Conservation (phyloP, 2,888 invertebrate species). For the Choristoneura rosaceana region DNA sequence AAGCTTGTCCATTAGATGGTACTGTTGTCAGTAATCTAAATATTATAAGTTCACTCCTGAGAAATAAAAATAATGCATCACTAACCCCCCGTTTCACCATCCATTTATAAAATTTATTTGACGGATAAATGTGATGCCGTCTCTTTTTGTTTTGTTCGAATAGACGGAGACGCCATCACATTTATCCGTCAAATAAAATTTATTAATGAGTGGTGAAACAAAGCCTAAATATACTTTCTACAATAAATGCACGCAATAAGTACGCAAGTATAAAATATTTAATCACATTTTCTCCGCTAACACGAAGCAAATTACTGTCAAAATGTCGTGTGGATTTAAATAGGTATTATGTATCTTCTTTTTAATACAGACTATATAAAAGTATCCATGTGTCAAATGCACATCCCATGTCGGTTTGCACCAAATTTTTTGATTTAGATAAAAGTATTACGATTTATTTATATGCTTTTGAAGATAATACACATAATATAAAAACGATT, state of each 20-base stretch:
- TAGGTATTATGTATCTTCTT: no score
- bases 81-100: no score
- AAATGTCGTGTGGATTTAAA: neutral
- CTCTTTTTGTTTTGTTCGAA: no score
- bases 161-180: no score
- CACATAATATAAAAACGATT: neutral
- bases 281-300: constrained; percentile 6
- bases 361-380: neutral
- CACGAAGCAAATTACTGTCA: neutral
- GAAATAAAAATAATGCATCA: neutral
- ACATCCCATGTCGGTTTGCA: neutral
- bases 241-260: constrained; percentile 51
- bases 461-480: neutral
- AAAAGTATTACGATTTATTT: neutral
- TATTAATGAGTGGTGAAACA: no score
- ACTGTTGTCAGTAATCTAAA: constrained; percentile 18
- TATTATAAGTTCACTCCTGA: neutral
- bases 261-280: constrained; percentile 45
- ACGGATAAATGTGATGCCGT: no score
- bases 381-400: neutral
- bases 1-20: neutral
- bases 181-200: no score
- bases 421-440: neutral
- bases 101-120: no score
- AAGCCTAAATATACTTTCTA: constrained; percentile 29